Evolutionary conservation across 2,888 invertebrate genomes (phyloP).

Genomic region (Euplagia quadripunctaria): DNA sequence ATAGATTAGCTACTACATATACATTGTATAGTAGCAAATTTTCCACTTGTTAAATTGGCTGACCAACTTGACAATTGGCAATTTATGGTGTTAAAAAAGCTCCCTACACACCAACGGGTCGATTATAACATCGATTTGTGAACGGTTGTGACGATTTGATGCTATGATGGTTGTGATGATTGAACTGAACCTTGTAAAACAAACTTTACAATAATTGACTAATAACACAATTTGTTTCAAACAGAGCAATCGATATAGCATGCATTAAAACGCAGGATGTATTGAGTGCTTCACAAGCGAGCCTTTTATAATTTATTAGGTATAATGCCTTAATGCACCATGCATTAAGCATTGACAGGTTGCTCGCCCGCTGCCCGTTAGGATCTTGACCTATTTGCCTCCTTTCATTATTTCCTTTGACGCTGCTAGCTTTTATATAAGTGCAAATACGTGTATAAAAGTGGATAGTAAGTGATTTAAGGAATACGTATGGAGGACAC

Average conservation of each 20-base stretch:
- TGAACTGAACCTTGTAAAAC: too few species aligned
- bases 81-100: too few species aligned
- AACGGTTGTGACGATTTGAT: too few species aligned
- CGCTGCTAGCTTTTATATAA: slow-evolving; percentile 6
- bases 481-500: neutral
- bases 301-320: slow-evolving; percentile 15
- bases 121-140: too few species aligned
- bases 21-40: too few species aligned
- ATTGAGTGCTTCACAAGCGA: neutral
- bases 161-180: too few species aligned
- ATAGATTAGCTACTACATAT: too few species aligned
- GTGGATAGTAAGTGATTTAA: neutral
- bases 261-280: neutral
- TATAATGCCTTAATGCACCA: slow-evolving; percentile 19
- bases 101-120: too few species aligned
- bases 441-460: neutral
- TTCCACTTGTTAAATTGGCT: too few species aligned
- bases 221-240: too few species aligned
- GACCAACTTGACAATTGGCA: too few species aligned
- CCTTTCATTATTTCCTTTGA: slow-evolving; percentile 11
- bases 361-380: slow-evolving; percentile 2
- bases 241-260: neutral
- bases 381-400: slow-evolving; percentile 16
- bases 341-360: slow-evolving; percentile 16
- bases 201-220: too few species aligned